Base-by-base conservation (phyloP, 2,888 invertebrate genomes). In the Chrysotoxum bicinctum region DNA sequence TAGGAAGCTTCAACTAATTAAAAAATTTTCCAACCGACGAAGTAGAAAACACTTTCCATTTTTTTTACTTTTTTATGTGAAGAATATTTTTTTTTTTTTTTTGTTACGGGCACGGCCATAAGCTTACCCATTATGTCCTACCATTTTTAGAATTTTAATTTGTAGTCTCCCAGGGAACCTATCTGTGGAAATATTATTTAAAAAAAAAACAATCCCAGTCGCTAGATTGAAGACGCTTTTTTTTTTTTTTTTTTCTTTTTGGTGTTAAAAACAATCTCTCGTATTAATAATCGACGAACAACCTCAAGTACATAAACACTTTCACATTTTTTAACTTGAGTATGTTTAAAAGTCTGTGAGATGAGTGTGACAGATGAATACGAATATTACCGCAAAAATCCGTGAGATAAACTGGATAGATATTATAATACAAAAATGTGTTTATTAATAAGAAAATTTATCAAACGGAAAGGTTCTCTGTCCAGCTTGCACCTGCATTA, bases 1-100 rank as follows among this genome's bases (percentile, higher is more conserved):
- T 66, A 40, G 69, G 66, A 72, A 80, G 68, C 68, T n/a, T 52
- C 58, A 52, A 84, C 75, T 84, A 80, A 84, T 84, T 84, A 84
- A 84, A 78, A 84, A 70, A 84, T 68, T 80, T 84, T 84, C 75
- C 60, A 70, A 60, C 23, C 75, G 26, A 75, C 84, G 21, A 62
- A 84, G 79, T 74, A 30, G 75, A 84, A 84, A 75, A 75, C 35
- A 43, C 64, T 69, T 70, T 70, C 69, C 8, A 52, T 37, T 40
- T 62, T 66, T 60, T 56, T 62, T 43, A 48, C 32, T 4, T 37
- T 64, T 37, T 43, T 16, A 14, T 9, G n/a, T 12, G 45, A 26
- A 30, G 30, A 45, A 64, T 48, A 54, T 1, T 19, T 26, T 40
- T 8, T 21, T 56, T 58, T 14, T 32, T 21, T 43, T 37, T 40